Evolutionary conservation across 2,888 invertebrate genomes (phyloP), one percentile per base, ranked within the genome.

Genomic region (Stenodera caucasica): DNA sequence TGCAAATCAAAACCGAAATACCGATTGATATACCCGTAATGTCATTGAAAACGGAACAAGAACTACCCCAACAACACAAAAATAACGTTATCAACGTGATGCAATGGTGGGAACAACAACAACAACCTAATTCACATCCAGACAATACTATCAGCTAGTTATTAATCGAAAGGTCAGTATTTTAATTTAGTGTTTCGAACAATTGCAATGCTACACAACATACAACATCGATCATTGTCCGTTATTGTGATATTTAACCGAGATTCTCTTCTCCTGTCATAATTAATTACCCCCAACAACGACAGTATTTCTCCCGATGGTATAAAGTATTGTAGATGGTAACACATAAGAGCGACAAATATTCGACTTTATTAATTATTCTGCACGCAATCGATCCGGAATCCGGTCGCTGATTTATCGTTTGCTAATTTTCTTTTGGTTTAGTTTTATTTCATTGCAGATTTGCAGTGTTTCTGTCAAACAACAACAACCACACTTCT

Each of bases 31-130:
- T 73, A 29, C 77, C 77, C 26, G 71, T 81, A 29, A 78, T 81
- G 53, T 76, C 81, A 15, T 71, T 82, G 35, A 80, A 82, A 67
- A 70, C 74, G 67, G 68, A 77, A 57, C 64, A 69, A 49, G 72
- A 71, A 30, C 60, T 75, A 50, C 68, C 72, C 7, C 71, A 70
- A 3, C 73, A 82, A 1, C 81, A 82, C 33, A 83, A 83, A 60
- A 82, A 81, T 68, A 81, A 81, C 67, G 82, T 84, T 77, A 82
- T 83, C 67, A 83, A 84, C 69, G 82, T 83, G 21, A 82, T 84
- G 66, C 81, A 83, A 54, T 84, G 84, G 84, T 85, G 84, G 84
- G 82, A 84, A 54, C 73, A 77, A 49, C 77, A 76, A 29, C 74
- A 71, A 57, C 67, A 53, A 71, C 55, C 67, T n/a, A n/a, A n/a